A percentile compares a stretch with the other conserved stretches of the same genome.
These are phyloP conservation scores for Goniozus legneri DNA, from an alignment of 1,140 invertebrate species.

Conservation along the genomic window DNA sequence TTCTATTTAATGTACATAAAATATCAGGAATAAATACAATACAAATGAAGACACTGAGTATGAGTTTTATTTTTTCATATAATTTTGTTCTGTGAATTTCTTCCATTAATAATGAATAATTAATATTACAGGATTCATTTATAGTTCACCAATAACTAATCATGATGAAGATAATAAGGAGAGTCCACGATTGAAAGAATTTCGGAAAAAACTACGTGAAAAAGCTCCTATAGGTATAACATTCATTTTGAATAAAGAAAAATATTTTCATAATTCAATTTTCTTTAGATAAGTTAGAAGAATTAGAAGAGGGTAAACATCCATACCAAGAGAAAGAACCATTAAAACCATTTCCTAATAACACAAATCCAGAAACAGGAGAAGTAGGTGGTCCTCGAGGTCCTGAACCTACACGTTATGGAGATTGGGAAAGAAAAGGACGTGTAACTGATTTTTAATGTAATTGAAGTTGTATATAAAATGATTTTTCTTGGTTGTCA, in stretches of 20 bases:
- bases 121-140: too few relatives aligned
- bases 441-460: constrained; percentile 92
- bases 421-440: constrained; percentile 99
- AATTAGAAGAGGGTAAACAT: constrained; percentile 64
- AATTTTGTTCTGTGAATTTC: too few relatives aligned
- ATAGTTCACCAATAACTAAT: too few relatives aligned
- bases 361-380: constrained; percentile 88
- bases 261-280: constrained; percentile 6
- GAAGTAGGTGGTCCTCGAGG: constrained; percentile 93
- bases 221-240: constrained; percentile 43
- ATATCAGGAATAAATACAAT: too few relatives aligned
- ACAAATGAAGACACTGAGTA: too few relatives aligned
- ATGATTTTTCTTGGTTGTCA: too few relatives aligned
- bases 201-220: constrained; percentile 49
- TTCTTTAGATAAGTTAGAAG: constrained; percentile 63
- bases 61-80: too few relatives aligned
- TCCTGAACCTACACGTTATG: constrained; percentile 97
- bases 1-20: too few relatives aligned
- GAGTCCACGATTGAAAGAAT: constrained; percentile 43
- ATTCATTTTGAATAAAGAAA: background rate
- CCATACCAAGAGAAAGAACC: constrained; percentile 83
- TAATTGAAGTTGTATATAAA: too few relatives aligned
- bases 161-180: constrained; percentile 29
- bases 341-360: constrained; percentile 79
- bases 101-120: too few relatives aligned